A percentile compares a stretch with the other conserved stretches of the same genome.
phyloP scores from a whole-genome alignment of 2,113 vertebrate genomes.

The Neolamprologus longior region DNA sequence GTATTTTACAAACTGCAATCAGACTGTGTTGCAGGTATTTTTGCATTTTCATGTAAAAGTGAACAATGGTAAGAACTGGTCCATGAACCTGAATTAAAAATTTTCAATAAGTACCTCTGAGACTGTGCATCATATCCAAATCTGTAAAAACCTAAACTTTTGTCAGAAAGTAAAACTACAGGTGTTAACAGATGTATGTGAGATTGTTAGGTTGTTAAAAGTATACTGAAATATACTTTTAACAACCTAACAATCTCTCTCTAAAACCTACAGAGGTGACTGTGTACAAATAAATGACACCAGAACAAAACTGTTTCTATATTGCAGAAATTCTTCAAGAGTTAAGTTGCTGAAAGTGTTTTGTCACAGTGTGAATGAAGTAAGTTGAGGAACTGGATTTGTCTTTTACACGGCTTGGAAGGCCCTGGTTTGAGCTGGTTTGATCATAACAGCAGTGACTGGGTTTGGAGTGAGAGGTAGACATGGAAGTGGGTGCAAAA shows the following conservation, averaged over 20 bases:
- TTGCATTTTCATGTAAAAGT: background rate
- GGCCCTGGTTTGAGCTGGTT: slow-evolving; percentile 75
- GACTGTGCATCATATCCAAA: background rate
- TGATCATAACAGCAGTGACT: slow-evolving; percentile 68
- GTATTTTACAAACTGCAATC: background rate
- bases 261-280: background rate
- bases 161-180: background rate
- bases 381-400: background rate
- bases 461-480: slow-evolving; percentile 32
- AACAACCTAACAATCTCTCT: background rate
- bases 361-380: background rate
- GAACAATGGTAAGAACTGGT: background rate
- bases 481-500: background rate
- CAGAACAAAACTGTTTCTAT: background rate
- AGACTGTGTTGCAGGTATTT: background rate
- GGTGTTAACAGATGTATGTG: background rate
- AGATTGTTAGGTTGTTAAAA: background rate
- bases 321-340: background rate
- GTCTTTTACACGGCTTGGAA: slow-evolving; percentile 79
- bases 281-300: background rate
- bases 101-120: background rate
- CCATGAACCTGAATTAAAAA: background rate
- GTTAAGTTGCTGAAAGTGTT: background rate
- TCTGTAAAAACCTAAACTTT: background rate
- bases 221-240: background rate